Evolutionary conservation across 2,888 invertebrate species (phyloP), one percentile per base, ranked within the genome.

Genomic region (Dasypolia templi): DNA sequence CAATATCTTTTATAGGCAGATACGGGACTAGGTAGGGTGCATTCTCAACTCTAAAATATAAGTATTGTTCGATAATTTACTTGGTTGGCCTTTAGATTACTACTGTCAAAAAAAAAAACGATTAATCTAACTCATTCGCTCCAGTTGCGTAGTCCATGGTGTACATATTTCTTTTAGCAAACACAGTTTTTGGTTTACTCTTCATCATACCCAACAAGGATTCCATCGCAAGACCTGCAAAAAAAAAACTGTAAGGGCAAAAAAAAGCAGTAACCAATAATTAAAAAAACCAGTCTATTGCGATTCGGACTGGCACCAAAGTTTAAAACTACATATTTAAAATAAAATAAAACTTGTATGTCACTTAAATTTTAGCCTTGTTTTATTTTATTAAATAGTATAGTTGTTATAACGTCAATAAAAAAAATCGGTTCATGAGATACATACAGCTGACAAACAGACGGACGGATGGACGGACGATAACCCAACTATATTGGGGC

Each of bases 1-100:
- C 89, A 9, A 95, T 91, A 76, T 94, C 95, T 85, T 93, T 94
- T 1, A 95, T 80, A 0, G 94, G 93, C 42, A 91, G 81, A 79
- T 87, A 94, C 6, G 95, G 92, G 0, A 91, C 79, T 17, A 95
- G 49, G 0, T 77, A 42, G 0, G 94, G 94, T 2, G 95, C 88
- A 17, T 87, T 86, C 86, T 93, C 91, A 39, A 88, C 83, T 77
- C 94, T 94, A 70, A 12, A 75, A 77, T 64, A 55, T 63, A 26
- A 32, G 35, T n/a, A 26, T 51, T 51, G 4, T 44, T 70, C 0
- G 19, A 44, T 67, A 49, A 58, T 35, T 66, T 9, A 42, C 22
- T 66, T 22, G 0, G 11, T 44, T 29, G 17, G 26, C 3, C 2
- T 17, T 22, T 51, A 17, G 2, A 19, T 12, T n/a, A 44, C 35